Conservation (phyloP, 2,113 vertebrate species). For the Pseudorectes ferrugineus region DNA sequence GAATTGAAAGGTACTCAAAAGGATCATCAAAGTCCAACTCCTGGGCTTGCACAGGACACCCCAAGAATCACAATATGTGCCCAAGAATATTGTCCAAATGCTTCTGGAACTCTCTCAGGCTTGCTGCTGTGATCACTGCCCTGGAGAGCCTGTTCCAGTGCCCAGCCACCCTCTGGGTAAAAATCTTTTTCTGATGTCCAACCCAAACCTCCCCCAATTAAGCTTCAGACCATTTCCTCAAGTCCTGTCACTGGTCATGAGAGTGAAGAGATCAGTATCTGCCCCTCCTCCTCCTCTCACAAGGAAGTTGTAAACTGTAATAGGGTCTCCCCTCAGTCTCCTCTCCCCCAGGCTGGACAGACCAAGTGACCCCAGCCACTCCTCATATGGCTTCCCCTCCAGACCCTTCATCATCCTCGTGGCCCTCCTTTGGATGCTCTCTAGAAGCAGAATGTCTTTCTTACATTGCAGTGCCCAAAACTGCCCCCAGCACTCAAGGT, state of each 20-base stretch:
- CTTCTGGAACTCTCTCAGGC: background rate
- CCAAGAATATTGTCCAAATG: background rate
- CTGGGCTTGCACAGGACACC: fast-evolving
- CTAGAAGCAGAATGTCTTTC: background rate
- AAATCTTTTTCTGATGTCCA: background rate
- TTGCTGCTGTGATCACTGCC: background rate
- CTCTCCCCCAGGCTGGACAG: background rate
- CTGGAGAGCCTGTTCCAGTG: background rate
- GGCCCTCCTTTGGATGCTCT: background rate
- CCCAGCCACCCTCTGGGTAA: background rate
- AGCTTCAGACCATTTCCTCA: background rate
- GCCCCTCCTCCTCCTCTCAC: background rate
- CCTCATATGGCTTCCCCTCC: fast-evolving
- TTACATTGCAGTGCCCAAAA: background rate
- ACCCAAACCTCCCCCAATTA: background rate
- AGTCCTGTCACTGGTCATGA: background rate
- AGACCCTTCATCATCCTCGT: fast-evolving
- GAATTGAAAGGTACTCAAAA: background rate
- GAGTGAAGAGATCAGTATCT: too few relatives aligned
- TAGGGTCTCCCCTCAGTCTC: background rate
- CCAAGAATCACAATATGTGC: background rate
- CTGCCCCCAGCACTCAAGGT: background rate
- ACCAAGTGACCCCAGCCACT: background rate
- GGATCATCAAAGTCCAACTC: background rate
- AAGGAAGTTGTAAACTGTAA: fast-evolving